These are phyloP conservation scores for Calidris pugnax DNA, from an alignment of 2,113 vertebrate species.

Conservation along the genomic window DNA sequence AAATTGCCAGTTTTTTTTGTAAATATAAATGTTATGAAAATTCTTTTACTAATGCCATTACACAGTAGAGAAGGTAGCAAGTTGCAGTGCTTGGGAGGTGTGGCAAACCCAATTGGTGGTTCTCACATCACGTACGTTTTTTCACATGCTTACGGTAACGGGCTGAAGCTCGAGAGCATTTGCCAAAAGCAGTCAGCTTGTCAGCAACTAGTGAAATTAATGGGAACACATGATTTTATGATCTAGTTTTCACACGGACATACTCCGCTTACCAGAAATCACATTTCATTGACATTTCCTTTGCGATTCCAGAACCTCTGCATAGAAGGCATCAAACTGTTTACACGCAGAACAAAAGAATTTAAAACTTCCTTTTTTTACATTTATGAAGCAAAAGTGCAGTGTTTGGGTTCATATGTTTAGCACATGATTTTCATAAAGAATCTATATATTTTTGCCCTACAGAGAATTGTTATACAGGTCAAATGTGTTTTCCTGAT, in stretches of 20 bases:
- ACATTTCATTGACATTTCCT: conserved; percentile 35
- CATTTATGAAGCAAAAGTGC: conserved; percentile 72
- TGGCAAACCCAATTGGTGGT: conserved; percentile 63
- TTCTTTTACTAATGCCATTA: conserved; percentile 88
- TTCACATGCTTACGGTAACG: conserved; percentile 38
- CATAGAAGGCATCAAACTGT: conserved; percentile 61
- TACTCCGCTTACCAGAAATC: neutral
- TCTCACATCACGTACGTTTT: conserved; percentile 51
- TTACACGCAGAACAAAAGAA: conserved; percentile 66
- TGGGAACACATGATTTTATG: conserved; percentile 45
- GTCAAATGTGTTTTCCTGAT: conserved; percentile 78
- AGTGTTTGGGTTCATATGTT: conserved; percentile 76
- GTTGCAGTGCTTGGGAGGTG: conserved; percentile 71
- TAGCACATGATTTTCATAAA: conserved; percentile 84
- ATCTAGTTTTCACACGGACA: conserved; percentile 16
- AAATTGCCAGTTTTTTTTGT: conserved; percentile 84
- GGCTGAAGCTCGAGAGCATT: conserved; percentile 63
- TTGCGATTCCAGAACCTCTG: conserved; percentile 40
- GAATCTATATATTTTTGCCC: conserved; percentile 85
- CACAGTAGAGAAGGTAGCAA: conserved; percentile 94
- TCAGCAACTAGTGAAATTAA: conserved; percentile 62
- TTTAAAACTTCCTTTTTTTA: conserved; percentile 75
- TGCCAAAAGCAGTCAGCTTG: conserved; percentile 59
- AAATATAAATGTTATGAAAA: conserved; percentile 89
- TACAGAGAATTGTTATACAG: conserved; percentile 83